Conservation (phyloP, 2,797 vertebrate genomes). For the Chloroceryle inda region DNA sequence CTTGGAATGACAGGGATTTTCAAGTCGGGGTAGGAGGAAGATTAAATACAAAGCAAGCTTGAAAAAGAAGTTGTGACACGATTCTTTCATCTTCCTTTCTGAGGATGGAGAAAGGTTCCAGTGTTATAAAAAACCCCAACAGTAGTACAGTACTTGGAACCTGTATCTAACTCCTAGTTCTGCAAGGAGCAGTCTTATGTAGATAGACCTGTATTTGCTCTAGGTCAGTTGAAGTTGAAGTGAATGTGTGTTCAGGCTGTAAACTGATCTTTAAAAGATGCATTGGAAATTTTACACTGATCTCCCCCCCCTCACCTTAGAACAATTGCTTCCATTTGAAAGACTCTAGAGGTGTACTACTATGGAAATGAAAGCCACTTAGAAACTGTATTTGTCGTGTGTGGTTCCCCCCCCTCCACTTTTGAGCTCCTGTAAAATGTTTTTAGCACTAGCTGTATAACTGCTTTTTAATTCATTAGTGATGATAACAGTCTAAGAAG, state of each 20-base stretch:
- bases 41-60: neutral
- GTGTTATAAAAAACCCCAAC: neutral
- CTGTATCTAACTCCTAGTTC: neutral
- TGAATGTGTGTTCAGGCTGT: neutral
- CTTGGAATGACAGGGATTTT: neutral
- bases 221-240: neutral
- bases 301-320: neutral
- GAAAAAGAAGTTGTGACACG: neutral
- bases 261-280: neutral
- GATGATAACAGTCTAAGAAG: neutral
- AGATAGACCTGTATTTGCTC: neutral
- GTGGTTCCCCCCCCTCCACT: neutral
- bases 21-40: accelerated
- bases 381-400: neutral
- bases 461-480: neutral
- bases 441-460: neutral
- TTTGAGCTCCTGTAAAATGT: neutral
- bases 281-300: neutral
- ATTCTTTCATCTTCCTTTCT: neutral
- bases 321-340: neutral
- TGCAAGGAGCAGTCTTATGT: neutral
- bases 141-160: neutral
- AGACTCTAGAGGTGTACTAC: neutral
- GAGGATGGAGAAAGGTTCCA: neutral
- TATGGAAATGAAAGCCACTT: neutral